These are phyloP conservation scores for Diadumene lineata DNA, from an alignment of 92 coral and sea anemone species.

Conservation along the genomic window DNA sequence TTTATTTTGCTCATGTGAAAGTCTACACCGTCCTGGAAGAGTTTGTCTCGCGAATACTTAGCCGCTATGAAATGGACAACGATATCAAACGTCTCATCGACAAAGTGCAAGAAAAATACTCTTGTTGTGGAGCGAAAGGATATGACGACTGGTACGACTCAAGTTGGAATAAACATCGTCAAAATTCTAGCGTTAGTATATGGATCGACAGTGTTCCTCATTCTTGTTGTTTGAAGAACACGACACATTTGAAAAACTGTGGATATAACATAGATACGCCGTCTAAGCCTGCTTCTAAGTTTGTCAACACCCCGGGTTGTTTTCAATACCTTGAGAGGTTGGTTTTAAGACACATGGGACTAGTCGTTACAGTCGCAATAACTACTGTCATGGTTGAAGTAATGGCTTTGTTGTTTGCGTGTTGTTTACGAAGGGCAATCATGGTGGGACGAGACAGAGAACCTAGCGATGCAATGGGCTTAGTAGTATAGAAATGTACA, in stretches of 20 bases:
- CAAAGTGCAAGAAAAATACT: conserved; percentile 47
- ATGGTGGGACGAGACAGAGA: conserved; percentile 31
- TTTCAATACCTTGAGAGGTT: conserved; percentile 28
- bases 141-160: conserved; percentile 72
- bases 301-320: conserved; percentile 57
- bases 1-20: conserved; percentile 67
- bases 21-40: conserved; percentile 51
- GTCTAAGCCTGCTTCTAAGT: conserved; percentile 43
- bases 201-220: conserved; percentile 61
- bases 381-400: conserved; percentile 50
- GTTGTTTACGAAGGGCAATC: conserved; percentile 59
- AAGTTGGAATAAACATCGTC: conserved; percentile 55
- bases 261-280: conserved; percentile 59
- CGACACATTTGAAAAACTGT: conserved; percentile 53
- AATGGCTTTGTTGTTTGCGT: conserved; percentile 56
- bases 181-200: conserved; percentile 43
- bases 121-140: conserved; percentile 67
- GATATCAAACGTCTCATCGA: conserved; percentile 51
- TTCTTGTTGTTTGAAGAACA: conserved; percentile 67
- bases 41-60: conserved; percentile 45
- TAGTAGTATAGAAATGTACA: neutral
- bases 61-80: conserved; percentile 46
- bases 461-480: neutral
- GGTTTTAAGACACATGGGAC: conserved; percentile 37
- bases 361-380: conserved; percentile 41